Conservation (phyloP, 2,797 vertebrate species). For the Thalassophryne amazonica region DNA sequence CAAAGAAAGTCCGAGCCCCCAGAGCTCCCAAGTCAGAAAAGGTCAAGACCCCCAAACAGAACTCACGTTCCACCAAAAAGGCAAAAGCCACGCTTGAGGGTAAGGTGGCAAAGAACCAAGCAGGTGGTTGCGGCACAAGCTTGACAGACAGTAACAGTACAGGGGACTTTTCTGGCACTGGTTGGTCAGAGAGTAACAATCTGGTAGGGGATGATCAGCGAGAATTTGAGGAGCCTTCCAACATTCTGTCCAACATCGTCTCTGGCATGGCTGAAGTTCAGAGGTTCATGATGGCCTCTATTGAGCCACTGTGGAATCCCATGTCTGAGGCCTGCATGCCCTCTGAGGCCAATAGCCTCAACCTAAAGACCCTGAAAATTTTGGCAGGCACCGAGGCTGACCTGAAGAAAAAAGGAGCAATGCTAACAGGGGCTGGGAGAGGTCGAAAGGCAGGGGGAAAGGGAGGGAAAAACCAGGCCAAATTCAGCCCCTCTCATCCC, state of each 20-base stretch:
- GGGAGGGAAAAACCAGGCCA: constrained; percentile 89
- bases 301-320: constrained; percentile 95
- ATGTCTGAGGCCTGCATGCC: constrained; percentile 89
- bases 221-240: constrained; percentile 98
- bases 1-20: constrained; percentile 88
- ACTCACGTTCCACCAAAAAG: constrained; percentile 90
- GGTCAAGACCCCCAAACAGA: constrained; percentile 87
- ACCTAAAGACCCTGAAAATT: constrained; percentile 99
- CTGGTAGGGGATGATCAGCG: constrained; percentile 93
- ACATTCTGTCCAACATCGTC: constrained; percentile 98
- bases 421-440: constrained; percentile 81
- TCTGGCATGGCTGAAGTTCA: constrained; percentile 99
- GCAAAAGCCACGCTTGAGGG: constrained; percentile 86
- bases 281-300: constrained; percentile 99
- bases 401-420: constrained; percentile 89
- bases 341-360: constrained; percentile 94
- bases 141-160: constrained; percentile 78
- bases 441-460: constrained; percentile 89
- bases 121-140: constrained; percentile 65
- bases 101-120: constrained; percentile 85
- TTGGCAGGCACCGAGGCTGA: constrained; percentile 93
- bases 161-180: constrained; percentile 83
- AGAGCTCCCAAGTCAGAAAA: constrained; percentile 93
- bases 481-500: constrained; percentile 84
- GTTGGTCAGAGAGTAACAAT: constrained; percentile 87